These are phyloP conservation scores for Ispidina picta DNA, from an alignment of 2,797 vertebrate species.

Conservation along the genomic window DNA sequence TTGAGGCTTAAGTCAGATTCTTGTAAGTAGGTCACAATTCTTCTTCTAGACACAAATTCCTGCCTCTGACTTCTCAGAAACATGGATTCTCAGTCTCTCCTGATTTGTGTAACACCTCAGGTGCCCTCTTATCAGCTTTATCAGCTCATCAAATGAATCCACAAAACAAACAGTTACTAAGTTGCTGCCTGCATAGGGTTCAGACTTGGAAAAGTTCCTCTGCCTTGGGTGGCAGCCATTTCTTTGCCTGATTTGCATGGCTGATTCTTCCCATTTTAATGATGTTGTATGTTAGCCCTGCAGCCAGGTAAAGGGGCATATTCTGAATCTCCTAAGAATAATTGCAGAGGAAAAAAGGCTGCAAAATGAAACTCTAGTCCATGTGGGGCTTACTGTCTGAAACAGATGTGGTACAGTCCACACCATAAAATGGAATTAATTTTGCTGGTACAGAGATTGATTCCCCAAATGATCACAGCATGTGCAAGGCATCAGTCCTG, in stretches of 20 bases:
- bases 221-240: slow-evolving; percentile 9
- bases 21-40: slow-evolving; percentile 60
- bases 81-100: background rate
- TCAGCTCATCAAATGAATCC: slow-evolving; percentile 36
- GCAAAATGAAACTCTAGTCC: background rate
- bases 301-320: background rate
- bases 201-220: slow-evolving; percentile 36
- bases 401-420: background rate
- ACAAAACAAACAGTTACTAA: slow-evolving; percentile 33
- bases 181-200: slow-evolving; percentile 20
- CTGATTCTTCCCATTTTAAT: slow-evolving; percentile 2
- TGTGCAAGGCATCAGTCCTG: background rate
- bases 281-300: background rate
- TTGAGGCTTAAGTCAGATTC: slow-evolving; percentile 61
- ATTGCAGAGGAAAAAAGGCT: background rate
- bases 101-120: slow-evolving; percentile 46
- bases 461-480: background rate
- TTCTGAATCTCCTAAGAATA: background rate
- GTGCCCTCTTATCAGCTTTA: slow-evolving; percentile 45
- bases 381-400: background rate
- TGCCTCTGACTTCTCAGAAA: slow-evolving; percentile 38
- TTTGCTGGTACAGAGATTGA: background rate
- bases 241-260: background rate
- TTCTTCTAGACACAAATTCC: slow-evolving; percentile 41
- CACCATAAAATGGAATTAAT: background rate